These are phyloP conservation scores for Apostichopus japonicus DNA, from an alignment of 35 echinoderm and acorn worm species.

Conservation along the genomic window DNA sequence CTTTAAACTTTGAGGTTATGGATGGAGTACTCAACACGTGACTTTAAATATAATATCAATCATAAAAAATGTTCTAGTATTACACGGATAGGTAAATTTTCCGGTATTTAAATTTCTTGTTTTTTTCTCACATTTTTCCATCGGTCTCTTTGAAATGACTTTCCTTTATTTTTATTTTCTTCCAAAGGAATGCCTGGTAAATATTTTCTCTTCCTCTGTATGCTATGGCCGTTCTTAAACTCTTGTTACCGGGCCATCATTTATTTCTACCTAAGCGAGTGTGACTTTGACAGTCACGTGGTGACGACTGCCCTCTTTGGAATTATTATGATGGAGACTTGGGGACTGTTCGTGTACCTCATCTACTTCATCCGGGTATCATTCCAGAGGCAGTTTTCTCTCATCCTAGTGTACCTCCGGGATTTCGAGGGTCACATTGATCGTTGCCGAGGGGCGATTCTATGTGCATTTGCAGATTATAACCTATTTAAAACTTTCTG, in stretches of 20 bases:
- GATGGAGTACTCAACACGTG: not conserved
- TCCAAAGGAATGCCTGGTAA: not conserved
- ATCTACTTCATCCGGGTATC: conserved; percentile 34
- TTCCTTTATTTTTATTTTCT: not conserved
- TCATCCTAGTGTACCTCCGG: not conserved
- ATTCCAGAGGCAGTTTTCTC: conserved; percentile 14
- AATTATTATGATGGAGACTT: not conserved
- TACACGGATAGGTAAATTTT: not conserved
- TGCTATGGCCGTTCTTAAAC: conserved; percentile 5
- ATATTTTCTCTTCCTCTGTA: not conserved
- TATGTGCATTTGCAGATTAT: not conserved
- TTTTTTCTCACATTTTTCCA: not conserved
- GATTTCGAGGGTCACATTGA: not conserved
- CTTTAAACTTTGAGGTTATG: not conserved
- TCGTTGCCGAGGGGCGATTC: not conserved
- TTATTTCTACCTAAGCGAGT: not conserved
- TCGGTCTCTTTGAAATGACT: too few relatives aligned
- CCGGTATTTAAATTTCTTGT: not conserved
- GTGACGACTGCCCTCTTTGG: not conserved
- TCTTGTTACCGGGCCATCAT: conserved; percentile 4
- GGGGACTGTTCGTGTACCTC: conserved; percentile 18
- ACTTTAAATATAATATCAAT: not conserved
- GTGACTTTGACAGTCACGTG: not conserved
- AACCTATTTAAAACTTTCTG: not conserved
- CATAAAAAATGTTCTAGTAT: not conserved